A percentile compares a stretch with the other conserved stretches of the same genome.
These are phyloP conservation scores for Drosophila kuntzei DNA, from an alignment of 2,888 invertebrate genomes.

Conservation along the genomic window DNA sequence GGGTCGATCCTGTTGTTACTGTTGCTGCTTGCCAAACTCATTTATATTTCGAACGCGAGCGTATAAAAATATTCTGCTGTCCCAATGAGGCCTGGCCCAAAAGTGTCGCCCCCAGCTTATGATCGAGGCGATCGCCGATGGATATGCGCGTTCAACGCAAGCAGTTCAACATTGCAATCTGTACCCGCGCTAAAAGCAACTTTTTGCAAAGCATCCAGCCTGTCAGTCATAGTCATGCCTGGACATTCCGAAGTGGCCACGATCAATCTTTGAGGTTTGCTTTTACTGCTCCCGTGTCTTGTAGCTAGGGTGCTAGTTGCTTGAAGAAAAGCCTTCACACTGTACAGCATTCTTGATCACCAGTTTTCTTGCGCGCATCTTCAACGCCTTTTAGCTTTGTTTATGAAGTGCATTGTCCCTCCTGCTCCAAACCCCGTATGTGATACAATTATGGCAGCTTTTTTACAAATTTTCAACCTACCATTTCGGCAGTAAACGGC, in stretches of 20 bases:
- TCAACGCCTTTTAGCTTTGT: constrained; percentile 78
- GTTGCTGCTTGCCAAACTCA: constrained; percentile 71
- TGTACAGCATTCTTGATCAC: constrained; percentile 63
- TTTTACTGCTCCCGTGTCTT: constrained; percentile 10
- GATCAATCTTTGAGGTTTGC: constrained; percentile 38
- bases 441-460: constrained; percentile 84
- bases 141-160: constrained; percentile 44
- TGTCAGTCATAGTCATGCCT: constrained; percentile 84
- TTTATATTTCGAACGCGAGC: constrained; percentile 86
- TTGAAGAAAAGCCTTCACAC: constrained; percentile 45
- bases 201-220: constrained; percentile 61
- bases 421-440: constrained; percentile 61
- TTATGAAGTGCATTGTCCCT: constrained; percentile 79
- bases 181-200: constrained; percentile 29
- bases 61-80: constrained; percentile 86
- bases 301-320: constrained; percentile 16
- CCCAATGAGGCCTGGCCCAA: constrained; percentile 70
- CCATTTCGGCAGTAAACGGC: constrained; percentile 33
- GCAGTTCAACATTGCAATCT: constrained; percentile 44
- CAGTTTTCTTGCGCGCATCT: constrained; percentile 64
- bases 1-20: constrained; percentile 38
- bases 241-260: constrained; percentile 67
- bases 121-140: constrained; percentile 63
- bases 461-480: constrained; percentile 44
- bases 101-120: constrained; percentile 79